These are phyloP conservation scores for Liasis olivaceus DNA, from an alignment of 2,797 vertebrate genomes.

Conservation along the genomic window DNA sequence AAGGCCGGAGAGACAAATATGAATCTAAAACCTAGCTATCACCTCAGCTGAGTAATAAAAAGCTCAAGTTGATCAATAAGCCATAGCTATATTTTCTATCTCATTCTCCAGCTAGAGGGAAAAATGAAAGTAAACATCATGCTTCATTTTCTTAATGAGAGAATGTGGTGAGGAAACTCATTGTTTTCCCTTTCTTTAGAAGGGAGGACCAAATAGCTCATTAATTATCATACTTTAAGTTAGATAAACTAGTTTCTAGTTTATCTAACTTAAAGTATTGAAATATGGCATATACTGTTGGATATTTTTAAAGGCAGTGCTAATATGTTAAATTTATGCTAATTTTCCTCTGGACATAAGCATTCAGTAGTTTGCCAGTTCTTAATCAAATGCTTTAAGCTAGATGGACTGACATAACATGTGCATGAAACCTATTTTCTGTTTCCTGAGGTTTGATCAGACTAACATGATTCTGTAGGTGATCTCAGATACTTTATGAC, in stretches of 20 bases:
- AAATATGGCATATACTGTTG: not conserved
- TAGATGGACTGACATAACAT: not conserved
- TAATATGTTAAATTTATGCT: not conserved
- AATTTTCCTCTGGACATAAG: not conserved
- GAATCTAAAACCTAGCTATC: not conserved
- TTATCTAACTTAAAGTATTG: not conserved
- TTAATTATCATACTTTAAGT: not conserved
- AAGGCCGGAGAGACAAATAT: too few relatives aligned
- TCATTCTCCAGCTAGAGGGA: not conserved
- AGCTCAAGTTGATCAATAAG: not conserved
- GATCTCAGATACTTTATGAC: not conserved
- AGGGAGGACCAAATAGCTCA: not conserved
- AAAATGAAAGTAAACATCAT: not conserved
- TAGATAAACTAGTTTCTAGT: too few relatives aligned
- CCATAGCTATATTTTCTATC: not conserved
- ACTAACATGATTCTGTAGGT: not conserved
- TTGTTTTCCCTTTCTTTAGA: not conserved
- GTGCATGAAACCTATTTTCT: not conserved
- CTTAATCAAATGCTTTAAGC: not conserved
- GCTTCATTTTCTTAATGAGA: not conserved
- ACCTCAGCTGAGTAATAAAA: not conserved
- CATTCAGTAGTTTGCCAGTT: not conserved
- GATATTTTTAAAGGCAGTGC: not conserved
- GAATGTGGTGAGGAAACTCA: not conserved
- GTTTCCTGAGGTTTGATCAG: not conserved